Evolutionary conservation across 1,140 invertebrate species (phyloP), one percentile per base, ranked within the genome.

Genomic region (Bombus picipes): DNA sequence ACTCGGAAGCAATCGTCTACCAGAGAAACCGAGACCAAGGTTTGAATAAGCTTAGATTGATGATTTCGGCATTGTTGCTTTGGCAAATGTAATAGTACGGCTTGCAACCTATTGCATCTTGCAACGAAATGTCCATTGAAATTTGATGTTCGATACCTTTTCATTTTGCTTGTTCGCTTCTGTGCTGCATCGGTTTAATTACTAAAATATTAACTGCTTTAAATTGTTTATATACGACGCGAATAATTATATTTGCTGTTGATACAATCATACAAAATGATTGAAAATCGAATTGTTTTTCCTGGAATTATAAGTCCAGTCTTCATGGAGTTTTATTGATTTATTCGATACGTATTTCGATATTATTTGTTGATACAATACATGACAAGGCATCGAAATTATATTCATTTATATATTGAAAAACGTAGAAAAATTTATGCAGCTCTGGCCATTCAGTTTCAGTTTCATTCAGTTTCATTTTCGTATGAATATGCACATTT

Each of bases 11-110:
- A 98, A 98, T 93, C 96, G 98, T 53, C 95, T 98, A 88, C 96
- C 97, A 76, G 98, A 98, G 93, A 97, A 97, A 92, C 97, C 97
- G 90, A 95, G 98, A 95, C 97, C 97, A 94, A 97, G 97, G 97
- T 98, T 97, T 95, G 97, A 96, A 93, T 90, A 91, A 91, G 79
- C 88, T 88, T 88, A 84, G 73, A 88, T 90, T 91, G 87, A 88
- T 80, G 87, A 83, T 88, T 91, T 89, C 84, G 83, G 59, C 87
- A 88, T 87, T 87, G 70, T 87, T 89, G 87, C 89, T 90, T 91
- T n/a, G 25, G 81, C 81, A 82, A 83, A 77, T 78, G 57, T 90
- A 83, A 87, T 74, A 70, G 15, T 76, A 81, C 88, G 82, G 89
- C 85, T 86, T 82, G 79, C 74, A 77, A 76, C 75, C 62, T 72